Conservation (phyloP, 2,797 vertebrate species). For the Pantherophis alleghaniensis region DNA sequence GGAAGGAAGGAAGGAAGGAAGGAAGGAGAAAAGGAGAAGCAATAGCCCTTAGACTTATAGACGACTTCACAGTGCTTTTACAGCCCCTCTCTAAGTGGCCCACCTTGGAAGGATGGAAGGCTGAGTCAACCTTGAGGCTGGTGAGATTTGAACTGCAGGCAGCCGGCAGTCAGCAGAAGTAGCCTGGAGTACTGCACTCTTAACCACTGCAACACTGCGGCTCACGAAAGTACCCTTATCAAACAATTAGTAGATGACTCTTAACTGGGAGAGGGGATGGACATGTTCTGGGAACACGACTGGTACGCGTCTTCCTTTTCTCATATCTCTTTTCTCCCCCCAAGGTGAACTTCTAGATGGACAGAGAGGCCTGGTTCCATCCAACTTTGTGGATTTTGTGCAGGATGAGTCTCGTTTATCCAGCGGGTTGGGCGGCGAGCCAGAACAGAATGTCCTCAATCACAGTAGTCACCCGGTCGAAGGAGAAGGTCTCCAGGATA, state of each 20-base stretch:
- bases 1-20: too few relatives aligned
- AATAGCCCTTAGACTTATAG: too few relatives aligned
- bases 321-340: neutral
- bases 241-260: neutral
- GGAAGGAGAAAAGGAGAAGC: too few relatives aligned
- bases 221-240: too few relatives aligned
- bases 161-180: too few relatives aligned
- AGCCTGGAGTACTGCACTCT: too few relatives aligned
- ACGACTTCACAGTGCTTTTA: too few relatives aligned
- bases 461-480: conserved; percentile 76
- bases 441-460: conserved; percentile 87
- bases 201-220: too few relatives aligned
- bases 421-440: conserved; percentile 75
- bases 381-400: conserved; percentile 96
- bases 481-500: conserved; percentile 68
- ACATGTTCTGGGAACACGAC: neutral
- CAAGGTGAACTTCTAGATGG: conserved; percentile 95
- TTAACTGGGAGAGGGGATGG: neutral
- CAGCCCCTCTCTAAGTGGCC: too few relatives aligned
- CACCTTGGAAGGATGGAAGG: too few relatives aligned
- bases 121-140: too few relatives aligned
- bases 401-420: conserved; percentile 82
- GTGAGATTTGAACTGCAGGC: too few relatives aligned
- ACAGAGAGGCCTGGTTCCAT: conserved; percentile 93
- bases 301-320: neutral